A percentile compares a stretch with the other conserved stretches of the same genome.
These are phyloP conservation scores for Anabacerthia variegaticeps DNA, from an alignment of 2,797 vertebrate genomes.

Conservation along the genomic window DNA sequence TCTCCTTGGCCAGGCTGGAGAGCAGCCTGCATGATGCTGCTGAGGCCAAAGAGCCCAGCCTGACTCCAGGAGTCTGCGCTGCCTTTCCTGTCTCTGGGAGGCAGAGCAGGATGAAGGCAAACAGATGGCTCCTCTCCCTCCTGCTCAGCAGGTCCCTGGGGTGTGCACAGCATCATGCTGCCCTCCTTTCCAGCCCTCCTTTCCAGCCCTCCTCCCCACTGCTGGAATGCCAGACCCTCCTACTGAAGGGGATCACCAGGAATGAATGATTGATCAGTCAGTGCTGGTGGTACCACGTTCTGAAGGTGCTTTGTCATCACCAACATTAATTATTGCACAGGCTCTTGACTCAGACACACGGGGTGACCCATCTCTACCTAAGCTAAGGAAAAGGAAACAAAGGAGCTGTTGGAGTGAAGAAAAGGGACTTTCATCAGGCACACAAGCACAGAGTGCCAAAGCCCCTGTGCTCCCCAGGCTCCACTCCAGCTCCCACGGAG, in stretches of 20 bases:
- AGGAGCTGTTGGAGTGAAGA: neutral
- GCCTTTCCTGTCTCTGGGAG: neutral
- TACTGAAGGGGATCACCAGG: neutral
- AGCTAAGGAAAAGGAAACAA: neutral
- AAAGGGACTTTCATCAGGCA: neutral
- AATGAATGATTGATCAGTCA: neutral
- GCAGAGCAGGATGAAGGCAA: neutral
- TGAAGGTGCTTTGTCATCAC: neutral
- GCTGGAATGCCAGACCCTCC: neutral
- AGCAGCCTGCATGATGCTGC: neutral
- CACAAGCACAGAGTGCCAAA: neutral
- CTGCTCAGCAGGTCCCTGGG: neutral
- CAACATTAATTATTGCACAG: neutral
- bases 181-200: neutral
- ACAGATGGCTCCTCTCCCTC: neutral
- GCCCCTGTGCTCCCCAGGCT: neutral
- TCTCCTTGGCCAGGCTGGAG: neutral
- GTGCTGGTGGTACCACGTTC: neutral
- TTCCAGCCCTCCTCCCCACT: neutral
- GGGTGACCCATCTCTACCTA: neutral
- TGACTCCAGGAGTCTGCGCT: neutral
- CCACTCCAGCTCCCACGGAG: neutral
- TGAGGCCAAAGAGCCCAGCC: neutral
- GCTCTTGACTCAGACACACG: neutral
- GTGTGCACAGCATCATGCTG: rapidly evolving